phyloP scores from a whole-genome alignment of 2,113 vertebrate species.

The Cygnus atratus region DNA sequence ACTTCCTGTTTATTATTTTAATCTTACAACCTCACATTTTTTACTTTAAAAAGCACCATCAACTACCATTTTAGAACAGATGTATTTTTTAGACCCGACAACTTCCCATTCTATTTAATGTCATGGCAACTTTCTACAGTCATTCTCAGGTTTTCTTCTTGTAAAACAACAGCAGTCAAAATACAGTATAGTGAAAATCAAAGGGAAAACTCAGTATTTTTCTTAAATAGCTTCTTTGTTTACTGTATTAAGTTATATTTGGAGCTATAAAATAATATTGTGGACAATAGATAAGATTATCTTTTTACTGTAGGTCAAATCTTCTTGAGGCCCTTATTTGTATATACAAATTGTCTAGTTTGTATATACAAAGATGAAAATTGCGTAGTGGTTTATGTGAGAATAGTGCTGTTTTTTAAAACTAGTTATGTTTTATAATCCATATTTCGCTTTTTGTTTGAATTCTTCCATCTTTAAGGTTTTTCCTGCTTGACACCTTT shows the following conservation, averaged over 20 bases:
- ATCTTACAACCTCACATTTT: conserved; percentile 61
- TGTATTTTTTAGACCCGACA: neutral
- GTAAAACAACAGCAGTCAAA: conserved; percentile 2
- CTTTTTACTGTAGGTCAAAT: neutral
- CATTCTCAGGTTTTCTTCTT: conserved; percentile 34
- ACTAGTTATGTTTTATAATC: neutral
- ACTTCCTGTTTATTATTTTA: conserved; percentile 69
- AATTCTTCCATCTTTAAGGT: neutral
- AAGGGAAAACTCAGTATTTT: neutral
- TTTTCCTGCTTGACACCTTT: neutral
- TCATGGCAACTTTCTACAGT: neutral
- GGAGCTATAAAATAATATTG: neutral
- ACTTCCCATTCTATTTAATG: conserved; percentile 8
- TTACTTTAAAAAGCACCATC: conserved; percentile 39
- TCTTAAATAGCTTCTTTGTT: neutral
- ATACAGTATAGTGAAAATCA: neutral
- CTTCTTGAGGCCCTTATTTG: neutral
- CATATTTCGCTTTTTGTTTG: neutral
- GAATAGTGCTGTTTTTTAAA: neutral
- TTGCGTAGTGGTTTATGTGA: neutral
- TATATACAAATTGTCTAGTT: neutral
- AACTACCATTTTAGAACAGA: neutral
- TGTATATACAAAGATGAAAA: neutral
- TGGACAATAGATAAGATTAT: neutral
- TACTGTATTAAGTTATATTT: neutral